Base-by-base conservation (phyloP, 1,140 invertebrate species). In the Vollenhovia emeryi region DNA sequence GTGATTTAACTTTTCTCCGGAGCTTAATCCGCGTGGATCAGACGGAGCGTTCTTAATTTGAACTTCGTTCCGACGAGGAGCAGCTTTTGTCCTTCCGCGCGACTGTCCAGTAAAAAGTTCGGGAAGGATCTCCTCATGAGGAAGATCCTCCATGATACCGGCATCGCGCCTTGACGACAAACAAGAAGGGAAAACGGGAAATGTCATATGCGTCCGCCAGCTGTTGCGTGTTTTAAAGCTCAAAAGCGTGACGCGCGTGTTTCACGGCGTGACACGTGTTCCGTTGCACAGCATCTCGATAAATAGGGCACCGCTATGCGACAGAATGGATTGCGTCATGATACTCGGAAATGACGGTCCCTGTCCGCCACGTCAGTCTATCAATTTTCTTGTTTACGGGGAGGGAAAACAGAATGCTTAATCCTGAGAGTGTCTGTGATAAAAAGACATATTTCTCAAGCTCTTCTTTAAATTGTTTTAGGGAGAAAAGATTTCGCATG, bases 211-310 rank as follows among this genome's bases (percentile, higher is more conserved):
- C 71, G 78, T 87, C 24, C 48, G 48, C 78, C 79, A 87, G 78
- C 71, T 87, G 87, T 88, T 86, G 60, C 85, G 43, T 55, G n/a
- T 84, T 76, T 87, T 88, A 64, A 76, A 64, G 11, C 43, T 66
- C 21, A 52, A 48, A 18, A 24, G 33, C 52, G 15, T 87, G 71
- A 83, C 36, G 69, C 21, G 45, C 36, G 36, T 27, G 43, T 71
- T 84, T 88, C 36, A 43, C 30, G 40, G 24, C 18, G 24, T 52
- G 36, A 50, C 59, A 48, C 69, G 33, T 24, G 52, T 27, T 45
- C 13, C 43, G 21, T n/a, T 52, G 48, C 13, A 24, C 18, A 43
- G n/a, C n/a, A 45, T 45, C 33, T 27, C 71, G 55, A 21, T 21
- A 27, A 30, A 50, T 13, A 7, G 27, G 33, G 7, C 73, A 45